Evolutionary conservation across 2,113 vertebrate species (phyloP), one percentile per base, ranked within the genome.

Genomic region (Corythoichthys haematopterus): DNA sequence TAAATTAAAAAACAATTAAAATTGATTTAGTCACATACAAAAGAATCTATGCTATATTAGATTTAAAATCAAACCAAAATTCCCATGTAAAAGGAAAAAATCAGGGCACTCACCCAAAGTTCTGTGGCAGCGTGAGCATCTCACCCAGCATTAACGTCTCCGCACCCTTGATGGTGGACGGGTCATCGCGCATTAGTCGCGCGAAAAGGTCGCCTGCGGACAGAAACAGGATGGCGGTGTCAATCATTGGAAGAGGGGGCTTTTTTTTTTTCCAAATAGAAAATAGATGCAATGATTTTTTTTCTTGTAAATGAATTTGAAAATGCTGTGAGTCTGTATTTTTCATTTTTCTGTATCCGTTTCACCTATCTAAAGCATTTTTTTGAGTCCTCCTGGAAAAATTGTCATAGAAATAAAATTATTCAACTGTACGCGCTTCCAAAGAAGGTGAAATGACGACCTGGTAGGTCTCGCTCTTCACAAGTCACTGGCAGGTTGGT

Each of bases 91-190:
- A 59, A 36, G 55, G 0, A 57, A 57, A 57, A 3, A 4, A 13
- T 36, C 33, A 46, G 13, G 13, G 20, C 53, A 48, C 52, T 93
- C 93, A 98, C 97, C 97, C 97, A 85, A 99, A 99, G 85, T 98
- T 99, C 79, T 99, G 97, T 70, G 97, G 97, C 75, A 99, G 86
- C 3, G 97, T 99, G 35, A 99, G 89, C 97, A 98, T 98, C 91
- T 98, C 96, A 77, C 97, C 97, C 33, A 99, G 91, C 94, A 98
- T 98, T 77, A 98, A 84, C n/a, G 85, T 81, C 90, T 99, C 97
- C 20, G 96, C 94, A 82, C 95, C 96, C 80, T 94, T 96, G 81
- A 99, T 94, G 65, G 94, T 97, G 70, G 97, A 98, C 15, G 97
- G 95, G 80, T 98, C 96, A 66, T 94, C 93, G 84, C 90, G 94